A percentile compares a stretch with the other conserved stretches of the same genome.
Evolutionary conservation across 2,797 vertebrate genomes (phyloP).

Genomic region (Linurgus olivaceus): DNA sequence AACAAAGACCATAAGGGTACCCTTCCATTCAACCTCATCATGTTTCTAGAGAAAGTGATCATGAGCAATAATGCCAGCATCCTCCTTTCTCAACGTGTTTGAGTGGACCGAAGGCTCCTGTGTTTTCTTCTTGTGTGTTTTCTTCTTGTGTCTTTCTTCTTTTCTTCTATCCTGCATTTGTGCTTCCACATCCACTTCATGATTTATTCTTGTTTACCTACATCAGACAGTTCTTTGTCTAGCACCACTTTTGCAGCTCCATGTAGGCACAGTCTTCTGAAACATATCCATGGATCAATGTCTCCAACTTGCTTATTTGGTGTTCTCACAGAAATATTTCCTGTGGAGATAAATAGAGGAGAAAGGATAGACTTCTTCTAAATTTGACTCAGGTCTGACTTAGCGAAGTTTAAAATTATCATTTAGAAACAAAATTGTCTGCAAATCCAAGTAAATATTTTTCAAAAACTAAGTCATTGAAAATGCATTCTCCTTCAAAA

Average conservation of each 20-base stretch:
- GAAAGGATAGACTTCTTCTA: not conserved
- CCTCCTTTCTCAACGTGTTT: not conserved
- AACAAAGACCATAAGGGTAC: not conserved
- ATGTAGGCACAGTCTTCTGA: not conserved
- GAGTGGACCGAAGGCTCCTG: not conserved
- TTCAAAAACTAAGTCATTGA: not conserved
- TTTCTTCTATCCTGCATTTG: not conserved
- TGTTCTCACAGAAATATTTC: not conserved
- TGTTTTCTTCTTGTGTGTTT: not conserved
- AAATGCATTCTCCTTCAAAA: not conserved
- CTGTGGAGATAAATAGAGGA: not conserved
- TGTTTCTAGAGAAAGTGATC: not conserved
- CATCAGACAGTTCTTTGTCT: not conserved
- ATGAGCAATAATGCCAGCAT: not conserved
- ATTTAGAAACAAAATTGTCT: not conserved
- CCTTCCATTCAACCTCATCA: not conserved
- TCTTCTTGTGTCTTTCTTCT: not conserved
- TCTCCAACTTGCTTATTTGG: not conserved
- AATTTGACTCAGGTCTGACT: not conserved
- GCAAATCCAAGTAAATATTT: not conserved
- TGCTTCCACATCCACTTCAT: not conserved
- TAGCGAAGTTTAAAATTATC: not conserved
- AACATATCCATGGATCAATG: not conserved
- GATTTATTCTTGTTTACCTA: not conserved
- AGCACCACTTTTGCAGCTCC: not conserved